These are phyloP conservation scores for Tipula lateralis DNA, from an alignment of 2,888 invertebrate species.

Conservation along the genomic window DNA sequence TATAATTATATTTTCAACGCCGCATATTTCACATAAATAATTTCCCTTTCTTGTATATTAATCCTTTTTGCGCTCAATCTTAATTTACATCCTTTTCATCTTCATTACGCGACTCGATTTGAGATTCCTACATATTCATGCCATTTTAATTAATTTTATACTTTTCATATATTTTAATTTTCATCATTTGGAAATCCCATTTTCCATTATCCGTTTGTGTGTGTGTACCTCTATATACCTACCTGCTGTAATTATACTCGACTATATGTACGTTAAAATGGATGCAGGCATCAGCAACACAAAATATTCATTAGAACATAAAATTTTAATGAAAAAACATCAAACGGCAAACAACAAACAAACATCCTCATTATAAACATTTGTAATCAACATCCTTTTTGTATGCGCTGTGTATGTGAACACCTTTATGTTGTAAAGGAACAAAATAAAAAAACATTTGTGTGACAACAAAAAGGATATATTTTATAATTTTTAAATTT, in stretches of 20 bases:
- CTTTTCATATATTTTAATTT: background rate
- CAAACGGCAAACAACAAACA: background rate
- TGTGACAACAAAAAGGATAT: background rate
- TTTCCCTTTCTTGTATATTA: background rate
- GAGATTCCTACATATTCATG: background rate
- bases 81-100: background rate
- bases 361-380: background rate
- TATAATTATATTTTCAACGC: too few relatives aligned
- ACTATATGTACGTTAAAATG: background rate
- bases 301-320: background rate
- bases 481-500: background rate
- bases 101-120: background rate
- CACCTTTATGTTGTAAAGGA: too few relatives aligned
- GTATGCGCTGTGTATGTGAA: background rate
- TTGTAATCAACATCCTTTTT: background rate
- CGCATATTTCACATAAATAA: too few relatives aligned
- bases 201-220: background rate
- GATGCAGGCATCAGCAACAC: background rate
- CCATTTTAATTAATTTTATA: background rate
- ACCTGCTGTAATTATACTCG: background rate
- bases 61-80: background rate
- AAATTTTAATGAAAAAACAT: constrained; percentile 5
- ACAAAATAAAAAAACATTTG: background rate
- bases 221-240: too few relatives aligned
- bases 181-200: background rate